A percentile compares a stretch with the other conserved stretches of the same genome.
These are phyloP conservation scores for Dreissena rostriformis DNA, from an alignment of 1,140 invertebrate species.

Conservation along the genomic window DNA sequence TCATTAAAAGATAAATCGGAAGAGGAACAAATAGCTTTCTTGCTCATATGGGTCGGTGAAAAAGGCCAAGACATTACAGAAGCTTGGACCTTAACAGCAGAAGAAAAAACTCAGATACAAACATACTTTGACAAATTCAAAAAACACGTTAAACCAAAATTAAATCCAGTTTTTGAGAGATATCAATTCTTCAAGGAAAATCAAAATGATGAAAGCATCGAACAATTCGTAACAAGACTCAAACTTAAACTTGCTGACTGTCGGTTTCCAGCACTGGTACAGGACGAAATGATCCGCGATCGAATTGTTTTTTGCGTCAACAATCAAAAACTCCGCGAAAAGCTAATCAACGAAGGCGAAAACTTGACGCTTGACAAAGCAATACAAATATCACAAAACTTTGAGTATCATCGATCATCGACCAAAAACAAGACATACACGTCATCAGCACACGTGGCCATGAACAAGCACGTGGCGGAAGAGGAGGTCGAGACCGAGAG, in stretches of 20 bases:
- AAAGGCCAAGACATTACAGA: too few relatives aligned
- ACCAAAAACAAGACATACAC: not conserved
- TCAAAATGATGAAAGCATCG: not conserved
- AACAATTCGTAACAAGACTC: not conserved
- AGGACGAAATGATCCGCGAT: constrained; percentile 11
- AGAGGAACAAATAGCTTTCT: too few relatives aligned
- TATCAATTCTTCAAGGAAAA: constrained; percentile 11
- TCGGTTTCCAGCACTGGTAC: not conserved
- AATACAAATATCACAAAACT: constrained; percentile 17
- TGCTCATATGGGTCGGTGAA: too few relatives aligned
- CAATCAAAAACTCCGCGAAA: not conserved
- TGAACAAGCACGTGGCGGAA: not conserved
- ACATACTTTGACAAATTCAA: too few relatives aligned
- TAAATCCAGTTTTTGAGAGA: constrained; percentile 20
- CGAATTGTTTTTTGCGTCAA: constrained; percentile 1
- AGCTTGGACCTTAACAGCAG: too few relatives aligned
- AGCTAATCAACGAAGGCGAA: constrained; percentile 14
- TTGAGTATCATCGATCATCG: not conserved
- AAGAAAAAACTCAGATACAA: too few relatives aligned
- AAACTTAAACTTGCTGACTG: constrained; percentile 4
- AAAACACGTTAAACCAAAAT: not conserved
- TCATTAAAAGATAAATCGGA: too few relatives aligned
- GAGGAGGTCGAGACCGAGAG: too few relatives aligned
- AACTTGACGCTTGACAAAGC: constrained; percentile 2
- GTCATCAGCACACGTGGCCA: not conserved